Evolutionary conservation across 2,797 vertebrate genomes (phyloP).

Genomic region (Percopsis omiscomaycus): DNA sequence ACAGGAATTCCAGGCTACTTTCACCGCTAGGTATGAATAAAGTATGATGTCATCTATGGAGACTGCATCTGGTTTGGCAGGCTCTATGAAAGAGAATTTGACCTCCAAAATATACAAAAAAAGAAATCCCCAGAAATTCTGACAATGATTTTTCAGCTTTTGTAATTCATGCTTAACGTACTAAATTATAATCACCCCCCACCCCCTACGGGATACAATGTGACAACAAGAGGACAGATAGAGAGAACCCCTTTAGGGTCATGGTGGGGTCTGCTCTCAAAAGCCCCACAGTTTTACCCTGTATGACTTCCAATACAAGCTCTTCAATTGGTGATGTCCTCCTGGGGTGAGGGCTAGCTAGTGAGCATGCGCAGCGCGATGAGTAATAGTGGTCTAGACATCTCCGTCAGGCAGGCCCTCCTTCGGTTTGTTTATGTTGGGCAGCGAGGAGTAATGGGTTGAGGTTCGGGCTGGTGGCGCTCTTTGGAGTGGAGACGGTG

Average conservation of each 20-base stretch:
- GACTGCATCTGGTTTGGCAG: background rate
- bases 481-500: conserved; percentile 41
- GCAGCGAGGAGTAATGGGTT: conserved; percentile 50
- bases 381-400: conserved; percentile 36
- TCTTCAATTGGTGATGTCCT: conserved; percentile 10
- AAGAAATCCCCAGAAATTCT: background rate
- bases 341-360: conserved; percentile 1
- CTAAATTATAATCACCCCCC: too few species aligned
- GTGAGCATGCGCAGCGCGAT: background rate
- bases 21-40: background rate
- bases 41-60: background rate
- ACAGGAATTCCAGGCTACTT: background rate
- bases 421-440: conserved; percentile 56
- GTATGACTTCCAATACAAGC: conserved; percentile 13
- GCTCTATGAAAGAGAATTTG: background rate
- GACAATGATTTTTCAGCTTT: background rate
- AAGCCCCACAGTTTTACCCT: background rate
- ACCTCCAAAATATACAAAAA: background rate
- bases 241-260: conserved; percentile 11
- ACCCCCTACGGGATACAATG: too few species aligned
- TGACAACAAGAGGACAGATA: background rate
- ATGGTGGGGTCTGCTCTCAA: conserved; percentile 1
- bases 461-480: conserved; percentile 34
- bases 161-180: background rate
- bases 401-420: conserved; percentile 28